Evolutionary conservation across 1,140 invertebrate genomes (phyloP).

Genomic region (Drosophila arawakana): DNA sequence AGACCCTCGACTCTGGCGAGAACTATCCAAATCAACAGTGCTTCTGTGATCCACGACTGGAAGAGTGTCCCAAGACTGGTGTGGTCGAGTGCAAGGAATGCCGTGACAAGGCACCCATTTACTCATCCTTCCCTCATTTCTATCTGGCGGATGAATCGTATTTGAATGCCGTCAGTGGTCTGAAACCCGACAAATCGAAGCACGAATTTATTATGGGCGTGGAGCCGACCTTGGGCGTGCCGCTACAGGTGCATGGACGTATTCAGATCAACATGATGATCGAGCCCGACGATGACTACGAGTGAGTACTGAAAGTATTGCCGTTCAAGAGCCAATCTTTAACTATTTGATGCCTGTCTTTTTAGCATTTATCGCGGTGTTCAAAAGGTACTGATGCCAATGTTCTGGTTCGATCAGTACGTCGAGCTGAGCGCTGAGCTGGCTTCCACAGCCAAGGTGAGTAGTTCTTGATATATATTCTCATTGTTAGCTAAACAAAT

Average conservation of each 20-base stretch:
- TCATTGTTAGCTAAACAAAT: not conserved
- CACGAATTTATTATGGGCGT: constrained; percentile 90
- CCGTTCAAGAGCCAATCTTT: not conserved
- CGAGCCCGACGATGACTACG: constrained; percentile 85
- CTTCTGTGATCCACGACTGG: constrained; percentile 84
- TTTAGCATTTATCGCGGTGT: constrained; percentile 86
- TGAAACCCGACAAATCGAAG: constrained; percentile 88
- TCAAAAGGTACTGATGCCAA: constrained; percentile 86
- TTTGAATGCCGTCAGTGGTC: constrained; percentile 87
- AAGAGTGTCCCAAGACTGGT: constrained; percentile 85
- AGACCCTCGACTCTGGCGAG: constrained; percentile 89
- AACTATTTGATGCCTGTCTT: not conserved
- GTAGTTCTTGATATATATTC: not conserved
- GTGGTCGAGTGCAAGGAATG: constrained; percentile 89
- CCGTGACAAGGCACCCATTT: constrained; percentile 91
- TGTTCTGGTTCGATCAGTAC: constrained; percentile 91
- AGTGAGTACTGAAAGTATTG: constrained; percentile 84
- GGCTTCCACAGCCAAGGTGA: constrained; percentile 86
- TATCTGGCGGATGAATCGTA: constrained; percentile 91
- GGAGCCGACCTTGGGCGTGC: constrained; percentile 90
- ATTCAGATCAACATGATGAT: constrained; percentile 91
- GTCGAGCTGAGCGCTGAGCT: constrained; percentile 87
- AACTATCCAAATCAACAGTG: constrained; percentile 87
- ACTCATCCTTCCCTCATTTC: constrained; percentile 95
- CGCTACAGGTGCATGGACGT: constrained; percentile 88